phyloP scores from a whole-genome alignment of 2,888 invertebrate genomes.

The Eurytoma californica region DNA sequence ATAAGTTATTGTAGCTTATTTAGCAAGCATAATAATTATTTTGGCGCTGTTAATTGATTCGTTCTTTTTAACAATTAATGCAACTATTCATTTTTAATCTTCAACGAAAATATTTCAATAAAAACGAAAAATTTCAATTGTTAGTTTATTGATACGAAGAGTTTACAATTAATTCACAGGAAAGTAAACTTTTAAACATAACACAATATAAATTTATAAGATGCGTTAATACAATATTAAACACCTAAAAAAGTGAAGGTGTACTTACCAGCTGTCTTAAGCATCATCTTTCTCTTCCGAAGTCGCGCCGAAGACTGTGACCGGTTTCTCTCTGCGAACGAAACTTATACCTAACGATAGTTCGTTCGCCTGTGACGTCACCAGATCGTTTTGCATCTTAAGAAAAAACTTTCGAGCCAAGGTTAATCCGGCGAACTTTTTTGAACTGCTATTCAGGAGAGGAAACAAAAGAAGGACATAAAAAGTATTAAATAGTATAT shows the following conservation, averaged over 20 bases:
- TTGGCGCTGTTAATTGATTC: too few relatives aligned
- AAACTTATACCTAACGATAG: constrained; percentile 43
- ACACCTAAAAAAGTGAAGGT: background rate
- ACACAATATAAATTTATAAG: background rate
- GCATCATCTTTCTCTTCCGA: constrained; percentile 50
- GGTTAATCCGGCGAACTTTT: background rate
- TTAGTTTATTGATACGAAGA: too few relatives aligned
- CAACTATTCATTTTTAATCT: too few relatives aligned
- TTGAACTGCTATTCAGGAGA: background rate
- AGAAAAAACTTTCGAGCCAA: constrained; percentile 8
- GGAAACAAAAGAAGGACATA: constrained; percentile 1
- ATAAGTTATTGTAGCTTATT: too few relatives aligned
- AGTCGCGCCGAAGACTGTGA: constrained; percentile 40
- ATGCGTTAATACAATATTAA: background rate
- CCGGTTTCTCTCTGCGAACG: constrained; percentile 41
- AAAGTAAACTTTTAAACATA: background rate
- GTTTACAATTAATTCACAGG: too few relatives aligned
- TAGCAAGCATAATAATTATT: too few relatives aligned
- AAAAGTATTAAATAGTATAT: background rate
- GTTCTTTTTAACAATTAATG: too few relatives aligned
- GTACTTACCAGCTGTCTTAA: constrained; percentile 44
- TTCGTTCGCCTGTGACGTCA: constrained; percentile 50
- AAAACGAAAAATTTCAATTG: too few relatives aligned
- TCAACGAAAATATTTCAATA: too few relatives aligned
- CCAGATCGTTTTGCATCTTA: background rate